A percentile compares a stretch with the other conserved stretches of the same genome.
Evolutionary conservation across 1,140 invertebrate genomes (phyloP).

Genomic region (Drosophila setifemur): DNA sequence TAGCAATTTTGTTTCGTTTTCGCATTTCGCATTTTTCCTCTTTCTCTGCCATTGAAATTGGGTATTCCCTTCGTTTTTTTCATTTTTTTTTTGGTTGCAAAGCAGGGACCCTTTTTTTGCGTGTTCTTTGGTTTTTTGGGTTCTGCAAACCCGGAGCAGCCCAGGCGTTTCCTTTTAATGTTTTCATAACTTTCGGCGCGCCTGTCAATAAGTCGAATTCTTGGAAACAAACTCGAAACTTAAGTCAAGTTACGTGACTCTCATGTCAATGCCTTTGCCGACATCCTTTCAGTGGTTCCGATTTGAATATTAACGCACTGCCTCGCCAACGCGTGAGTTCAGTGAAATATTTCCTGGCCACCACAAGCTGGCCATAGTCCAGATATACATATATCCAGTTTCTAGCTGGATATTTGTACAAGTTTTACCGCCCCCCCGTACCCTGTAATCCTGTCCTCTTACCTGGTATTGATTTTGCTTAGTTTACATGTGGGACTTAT

Average conservation of each 20-base stretch:
- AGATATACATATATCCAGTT: conserved; percentile 1
- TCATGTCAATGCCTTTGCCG: conserved; percentile 55
- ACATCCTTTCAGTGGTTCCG: conserved; percentile 50
- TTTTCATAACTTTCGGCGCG: conserved; percentile 72
- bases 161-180: conserved; percentile 59
- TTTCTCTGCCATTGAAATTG: not conserved
- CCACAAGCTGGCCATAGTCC: conserved; percentile 15
- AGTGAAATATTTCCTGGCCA: conserved; percentile 26
- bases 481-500: conserved; percentile 74
- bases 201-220: conserved; percentile 64
- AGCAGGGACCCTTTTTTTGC: conserved; percentile 20
- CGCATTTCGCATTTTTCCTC: conserved; percentile 12
- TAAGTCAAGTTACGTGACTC: conserved; percentile 66
- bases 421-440: not conserved
- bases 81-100: not conserved
- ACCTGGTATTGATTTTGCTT: conserved; percentile 75
- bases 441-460: not conserved
- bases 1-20: conserved; percentile 66
- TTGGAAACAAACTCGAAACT: conserved; percentile 52
- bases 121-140: not conserved
- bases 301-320: conserved; percentile 72
- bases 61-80: conserved; percentile 11
- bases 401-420: conserved; percentile 34
- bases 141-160: not conserved
- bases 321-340: conserved; percentile 12